Evolutionary conservation across 2,888 invertebrate species (phyloP), one percentile per base, ranked within the genome.

Genomic region (Orthosia gracilis): DNA sequence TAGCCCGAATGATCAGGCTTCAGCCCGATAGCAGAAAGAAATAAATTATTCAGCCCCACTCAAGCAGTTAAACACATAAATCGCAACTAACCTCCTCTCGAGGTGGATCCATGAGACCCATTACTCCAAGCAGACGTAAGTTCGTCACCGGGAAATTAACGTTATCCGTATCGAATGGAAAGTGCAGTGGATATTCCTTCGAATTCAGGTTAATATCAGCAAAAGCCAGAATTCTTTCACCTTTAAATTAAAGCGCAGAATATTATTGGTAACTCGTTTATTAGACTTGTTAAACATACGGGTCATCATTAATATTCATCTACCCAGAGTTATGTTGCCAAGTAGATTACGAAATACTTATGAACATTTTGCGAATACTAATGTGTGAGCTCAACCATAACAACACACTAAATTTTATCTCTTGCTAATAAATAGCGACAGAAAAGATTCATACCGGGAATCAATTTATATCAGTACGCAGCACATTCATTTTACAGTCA

Each of bases 51-150:
- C 2, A 23, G 5, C 13, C 40, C 15, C 59, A 1, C n/a, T 59
- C 13, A 59, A 40, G 40, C 3, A 31, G 4, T 52, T 4, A 52
- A 52, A 21, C 21, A 11, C 15, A 65, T 54, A 21, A 69, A 21
- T 69, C 4, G 4, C 55, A 5, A 78, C 74, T 76, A 85, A 95
- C 96, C 93, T 95, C 94, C 80, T 88, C 89, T 81, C 96, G 91
- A 12, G 99, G 99, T 73, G 99, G 99, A 97, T 99, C 99, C 97
- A 99, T 99, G 98, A 99, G 98, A 69, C 99, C 99, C 98, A 99
- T 98, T 4, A 99, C 97, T 69, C 99, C 99, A 76, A 99, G 98
- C 92, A 99, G 99, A 78, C 99, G 97, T 77, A 99, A 97, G 85
- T 98, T 98, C 58, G 98, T 97, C 72, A 98, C 95, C 21, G 98